Percentiles rank a stretch among this genome's conserved stretches.
Evolutionary conservation across 2,113 vertebrate species (phyloP).

Genomic region (Gallinago undulata): DNA sequence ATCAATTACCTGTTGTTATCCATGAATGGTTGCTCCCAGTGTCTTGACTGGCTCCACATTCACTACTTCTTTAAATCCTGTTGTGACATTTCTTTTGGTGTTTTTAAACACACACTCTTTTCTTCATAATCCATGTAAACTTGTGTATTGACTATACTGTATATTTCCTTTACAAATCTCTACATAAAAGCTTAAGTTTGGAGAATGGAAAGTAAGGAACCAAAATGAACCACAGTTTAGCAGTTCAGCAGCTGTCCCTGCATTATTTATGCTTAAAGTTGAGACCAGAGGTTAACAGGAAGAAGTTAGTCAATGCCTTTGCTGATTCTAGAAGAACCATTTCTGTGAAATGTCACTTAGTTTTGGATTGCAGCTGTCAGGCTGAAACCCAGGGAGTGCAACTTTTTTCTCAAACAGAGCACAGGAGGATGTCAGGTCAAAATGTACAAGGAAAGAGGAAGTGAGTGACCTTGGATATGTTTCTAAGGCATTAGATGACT

Average conservation of each 20-base stretch:
- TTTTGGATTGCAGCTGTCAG: neutral
- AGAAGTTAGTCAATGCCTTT: neutral
- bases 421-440: neutral
- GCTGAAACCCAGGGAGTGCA: neutral
- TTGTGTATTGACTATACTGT: neutral
- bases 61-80: neutral
- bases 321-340: neutral
- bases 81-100: neutral
- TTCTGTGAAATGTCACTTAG: neutral
- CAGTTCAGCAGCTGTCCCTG: neutral
- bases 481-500: neutral
- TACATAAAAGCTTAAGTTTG: neutral
- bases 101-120: neutral
- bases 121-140: neutral
- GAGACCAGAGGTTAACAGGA: neutral
- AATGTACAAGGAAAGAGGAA: neutral
- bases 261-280: neutral
- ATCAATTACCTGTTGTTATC: neutral
- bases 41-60: rapidly evolving
- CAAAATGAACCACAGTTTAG: neutral
- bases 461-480: neutral
- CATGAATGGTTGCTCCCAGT: neutral
- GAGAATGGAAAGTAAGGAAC: neutral
- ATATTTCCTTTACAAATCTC: neutral
- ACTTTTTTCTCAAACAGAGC: neutral